Evolutionary conservation across 2,888 invertebrate species (phyloP).

Genomic region (Phyllotreta striolata): DNA sequence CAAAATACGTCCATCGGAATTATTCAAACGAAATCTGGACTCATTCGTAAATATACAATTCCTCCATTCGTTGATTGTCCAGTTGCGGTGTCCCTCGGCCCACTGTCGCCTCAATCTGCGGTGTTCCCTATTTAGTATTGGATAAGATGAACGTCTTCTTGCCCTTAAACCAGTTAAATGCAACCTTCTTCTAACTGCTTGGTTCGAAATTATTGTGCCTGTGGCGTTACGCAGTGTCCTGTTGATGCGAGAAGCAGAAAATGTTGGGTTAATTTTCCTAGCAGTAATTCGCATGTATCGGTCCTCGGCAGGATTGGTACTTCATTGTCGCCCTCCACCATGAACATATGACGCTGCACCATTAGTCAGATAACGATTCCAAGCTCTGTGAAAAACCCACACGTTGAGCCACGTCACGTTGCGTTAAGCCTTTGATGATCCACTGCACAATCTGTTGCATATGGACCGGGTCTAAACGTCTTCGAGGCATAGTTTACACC

Average conservation of each 20-base stretch:
- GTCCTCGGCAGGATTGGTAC: background rate
- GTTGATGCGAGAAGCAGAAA: background rate
- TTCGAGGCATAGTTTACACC: constrained; percentile 1
- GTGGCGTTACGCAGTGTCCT: constrained; percentile 1
- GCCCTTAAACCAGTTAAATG: background rate
- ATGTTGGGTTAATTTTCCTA: background rate
- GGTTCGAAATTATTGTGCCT: background rate
- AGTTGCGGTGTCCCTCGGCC: background rate
- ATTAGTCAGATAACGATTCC: background rate
- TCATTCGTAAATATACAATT: constrained; percentile 1
- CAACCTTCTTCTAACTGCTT: background rate
- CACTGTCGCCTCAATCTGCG: background rate
- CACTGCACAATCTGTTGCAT: constrained; percentile 1
- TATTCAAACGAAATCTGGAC: constrained; percentile 1
- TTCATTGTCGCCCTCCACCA: background rate
- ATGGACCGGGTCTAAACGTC: background rate
- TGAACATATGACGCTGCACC: background rate
- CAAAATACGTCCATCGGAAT: constrained; percentile 3
- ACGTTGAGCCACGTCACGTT: background rate
- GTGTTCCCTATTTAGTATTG: background rate
- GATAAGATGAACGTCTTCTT: constrained; percentile 4
- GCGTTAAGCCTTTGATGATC: background rate
- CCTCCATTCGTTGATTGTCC: background rate
- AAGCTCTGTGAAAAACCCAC: background rate
- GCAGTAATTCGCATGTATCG: constrained; percentile 2